Base-by-base conservation (phyloP, 2,888 invertebrate genomes). In the Agriopis leucophaearia region DNA sequence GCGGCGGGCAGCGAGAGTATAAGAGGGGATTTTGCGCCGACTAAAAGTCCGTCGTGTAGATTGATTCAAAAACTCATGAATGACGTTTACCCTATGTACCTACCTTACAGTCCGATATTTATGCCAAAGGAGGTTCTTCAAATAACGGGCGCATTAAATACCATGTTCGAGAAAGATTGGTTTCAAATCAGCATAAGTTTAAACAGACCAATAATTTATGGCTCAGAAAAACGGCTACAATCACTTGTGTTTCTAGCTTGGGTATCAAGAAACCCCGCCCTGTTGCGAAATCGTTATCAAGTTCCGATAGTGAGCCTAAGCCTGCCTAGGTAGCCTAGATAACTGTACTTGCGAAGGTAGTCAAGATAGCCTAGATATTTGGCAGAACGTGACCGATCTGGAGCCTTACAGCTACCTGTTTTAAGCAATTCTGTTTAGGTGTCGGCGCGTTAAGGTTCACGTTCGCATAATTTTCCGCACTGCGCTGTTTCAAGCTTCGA, bases 361-460 rank as follows among this genome's bases (percentile, higher is more conserved):
- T 27, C 16, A 56, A 54, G 44, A 52, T 64, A 57, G 18, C 52
- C 62, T 62, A 62, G 57, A 62, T 58, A 67, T 63, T 63, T 36
- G 54, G 61, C 57, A 50, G 54, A 74, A 68, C 74, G 78, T 74
- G 73, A 73, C 68, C 65, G n/a, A 50, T 44, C 40, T 38, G 16
- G 15, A 48, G 40, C 48, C 6, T 48, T n/a, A n/a, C n/a, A n/a
- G n/a, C n/a, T n/a, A n/a, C n/a, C n/a, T n/a, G n/a, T n/a, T n/a
- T n/a, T n/a, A n/a, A n/a, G n/a, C n/a, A n/a, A n/a, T n/a, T n/a
- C n/a, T n/a, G n/a, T n/a, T n/a, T n/a, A n/a, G n/a, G n/a, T n/a
- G n/a, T n/a, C n/a, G n/a, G n/a, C n/a, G n/a, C n/a, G n/a, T n/a
- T n/a, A n/a, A n/a, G n/a, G n/a, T n/a, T n/a, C n/a, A n/a, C n/a